Conservation (phyloP, 1,140 invertebrate genomes). For the Ostrea edulis region DNA sequence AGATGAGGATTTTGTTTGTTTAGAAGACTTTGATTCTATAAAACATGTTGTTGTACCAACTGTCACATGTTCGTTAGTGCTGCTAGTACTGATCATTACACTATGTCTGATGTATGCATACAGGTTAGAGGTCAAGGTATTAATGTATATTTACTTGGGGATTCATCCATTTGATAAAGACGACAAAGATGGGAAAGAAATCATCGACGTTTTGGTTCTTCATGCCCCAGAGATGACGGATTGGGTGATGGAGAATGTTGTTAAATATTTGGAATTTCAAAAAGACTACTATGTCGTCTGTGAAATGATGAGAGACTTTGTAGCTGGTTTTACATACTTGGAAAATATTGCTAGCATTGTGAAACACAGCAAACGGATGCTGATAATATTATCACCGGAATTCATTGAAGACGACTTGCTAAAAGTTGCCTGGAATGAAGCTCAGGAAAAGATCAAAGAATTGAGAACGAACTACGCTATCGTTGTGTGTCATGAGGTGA, state of each 20-base stretch:
- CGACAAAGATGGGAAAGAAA: conserved; percentile 49
- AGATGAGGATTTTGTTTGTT: conserved; percentile 65
- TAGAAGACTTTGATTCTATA: conserved; percentile 53
- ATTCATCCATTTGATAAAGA: conserved; percentile 70
- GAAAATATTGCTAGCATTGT: conserved; percentile 66
- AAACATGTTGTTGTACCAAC: conserved; percentile 55
- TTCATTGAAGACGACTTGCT: conserved; percentile 54
- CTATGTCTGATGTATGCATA: conserved; percentile 56
- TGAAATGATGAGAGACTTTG: conserved; percentile 65
- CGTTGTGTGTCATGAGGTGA: conserved; percentile 55
- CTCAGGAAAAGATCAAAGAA: conserved; percentile 64
- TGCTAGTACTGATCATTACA: conserved; percentile 53
- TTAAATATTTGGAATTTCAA: conserved; percentile 56
- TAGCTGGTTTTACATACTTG: conserved; percentile 61
- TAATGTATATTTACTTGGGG: conserved; percentile 67
- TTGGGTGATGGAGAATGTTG: conserved; percentile 65
- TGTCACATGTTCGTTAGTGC: conserved; percentile 47
- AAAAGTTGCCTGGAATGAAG: conserved; percentile 61
- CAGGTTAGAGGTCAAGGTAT: conserved; percentile 63
- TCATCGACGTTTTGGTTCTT: conserved; percentile 63
- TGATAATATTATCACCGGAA: conserved; percentile 61
- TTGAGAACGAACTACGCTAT: conserved; percentile 63
- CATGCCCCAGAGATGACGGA: conserved; percentile 57
- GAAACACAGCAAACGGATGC: conserved; percentile 62
- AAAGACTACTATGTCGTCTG: conserved; percentile 59